Conservation (phyloP, 1,140 invertebrate species). For the Drosophila repletoides region DNA sequence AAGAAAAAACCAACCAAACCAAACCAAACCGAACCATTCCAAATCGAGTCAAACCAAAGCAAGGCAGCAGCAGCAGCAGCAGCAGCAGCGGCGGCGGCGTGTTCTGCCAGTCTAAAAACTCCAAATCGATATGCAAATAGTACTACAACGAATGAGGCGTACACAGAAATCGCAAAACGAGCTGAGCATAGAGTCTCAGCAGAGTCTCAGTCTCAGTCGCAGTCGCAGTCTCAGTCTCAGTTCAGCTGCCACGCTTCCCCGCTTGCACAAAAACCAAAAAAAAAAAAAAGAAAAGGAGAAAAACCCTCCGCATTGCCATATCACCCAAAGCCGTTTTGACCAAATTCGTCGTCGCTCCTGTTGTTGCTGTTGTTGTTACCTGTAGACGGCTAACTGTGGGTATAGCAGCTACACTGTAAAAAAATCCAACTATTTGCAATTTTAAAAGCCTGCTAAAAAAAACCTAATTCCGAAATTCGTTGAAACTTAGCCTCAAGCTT, state of each 20-base stretch:
- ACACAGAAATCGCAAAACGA: constrained; percentile 74
- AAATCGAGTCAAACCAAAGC: constrained; percentile 22
- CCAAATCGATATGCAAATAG: constrained; percentile 80
- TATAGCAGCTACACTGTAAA: constrained; percentile 22
- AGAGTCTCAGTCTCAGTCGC: not conserved
- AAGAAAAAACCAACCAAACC: constrained; percentile 12
- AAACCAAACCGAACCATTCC: constrained; percentile 5
- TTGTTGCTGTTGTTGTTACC: too few relatives aligned
- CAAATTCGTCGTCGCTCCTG: constrained; percentile 67
- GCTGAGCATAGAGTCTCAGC: constrained; percentile 14
- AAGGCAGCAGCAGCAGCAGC: constrained; percentile 7
- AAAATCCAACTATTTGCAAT: too few relatives aligned
- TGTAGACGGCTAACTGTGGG: constrained; percentile 49
- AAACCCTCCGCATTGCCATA: not conserved
- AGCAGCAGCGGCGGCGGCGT: constrained; percentile 42
- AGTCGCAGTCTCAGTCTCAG: not conserved
- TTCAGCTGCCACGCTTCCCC: constrained; percentile 44
- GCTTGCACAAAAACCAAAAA: too few relatives aligned
- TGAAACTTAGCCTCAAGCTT: too few relatives aligned
- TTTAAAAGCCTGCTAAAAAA: too few relatives aligned
- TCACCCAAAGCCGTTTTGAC: constrained; percentile 67
- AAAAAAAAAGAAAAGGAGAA: too few relatives aligned
- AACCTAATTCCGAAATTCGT: too few relatives aligned
- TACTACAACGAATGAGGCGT: constrained; percentile 66
- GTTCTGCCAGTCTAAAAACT: constrained; percentile 69